Evolutionary conservation across 2,888 invertebrate genomes (phyloP), one percentile per base, ranked within the genome.

Genomic region (Lithophane ornitopus): DNA sequence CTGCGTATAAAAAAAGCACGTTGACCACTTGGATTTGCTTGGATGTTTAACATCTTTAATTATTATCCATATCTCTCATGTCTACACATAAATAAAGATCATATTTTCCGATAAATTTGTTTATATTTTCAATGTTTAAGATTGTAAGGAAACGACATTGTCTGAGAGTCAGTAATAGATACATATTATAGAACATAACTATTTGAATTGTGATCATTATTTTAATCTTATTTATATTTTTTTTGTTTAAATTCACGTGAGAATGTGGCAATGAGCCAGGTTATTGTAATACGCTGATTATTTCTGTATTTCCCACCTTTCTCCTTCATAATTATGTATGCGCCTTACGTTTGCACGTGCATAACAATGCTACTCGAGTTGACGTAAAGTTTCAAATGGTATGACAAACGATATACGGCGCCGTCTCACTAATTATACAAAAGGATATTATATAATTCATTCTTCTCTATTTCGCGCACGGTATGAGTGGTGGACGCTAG

Each of bases 311-410:
- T 85, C 84, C 76, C 80, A 83, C 80, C 76, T 85, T 78, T 86
- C 81, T 80, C 63, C 80, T 83, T 62, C 56, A 75, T 68, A 84
- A 80, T 87, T 87, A 87, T 80, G 85, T 77, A 83, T 86, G 77
- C 85, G 12, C 58, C 67, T 80, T 78, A 80, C 85, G 80, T 81
- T 81, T 75, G 70, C 63, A 62, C 62, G 66, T 66, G 66, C 82
- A 73, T 86, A 84, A 82, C 80, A 84, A 76, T 87, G 86, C 76
- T 81, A 77, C 74, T 77, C 54, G 77, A 70, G 76, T 77, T 75
- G 85, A 81, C 81, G 82, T 75, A 78, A 78, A 86, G 76, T 82
- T 56, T 59, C 39, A 80, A 74, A 86, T 75, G 70, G 71, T 70
- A 59, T 71, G 76, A 76, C 81, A 80, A 78, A 67, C 72, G 26